phyloP scores from a whole-genome alignment of 2,888 invertebrate genomes.

The Acrobasis suavella region DNA sequence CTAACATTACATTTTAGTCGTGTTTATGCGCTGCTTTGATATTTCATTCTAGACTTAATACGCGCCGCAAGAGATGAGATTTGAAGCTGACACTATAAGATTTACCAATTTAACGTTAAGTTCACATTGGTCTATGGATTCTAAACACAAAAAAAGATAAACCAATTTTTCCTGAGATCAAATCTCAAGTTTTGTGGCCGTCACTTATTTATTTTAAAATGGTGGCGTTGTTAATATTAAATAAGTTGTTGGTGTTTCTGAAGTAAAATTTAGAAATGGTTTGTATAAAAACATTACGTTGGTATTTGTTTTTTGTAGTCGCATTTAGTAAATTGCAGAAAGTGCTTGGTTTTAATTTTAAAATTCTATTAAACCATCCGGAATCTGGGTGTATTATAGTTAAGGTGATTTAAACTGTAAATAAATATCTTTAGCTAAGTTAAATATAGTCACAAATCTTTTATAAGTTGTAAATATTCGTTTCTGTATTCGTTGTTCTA shows the following conservation, averaged over 20 bases:
- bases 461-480: conserved; percentile 29
- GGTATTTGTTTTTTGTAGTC: conserved; percentile 24
- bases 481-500: conserved; percentile 15
- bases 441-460: conserved; percentile 22
- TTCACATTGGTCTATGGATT: too few relatives aligned
- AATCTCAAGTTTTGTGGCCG: too few relatives aligned
- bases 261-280: too few relatives aligned
- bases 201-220: too few relatives aligned
- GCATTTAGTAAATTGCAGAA: conserved; percentile 12
- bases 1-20: not conserved
- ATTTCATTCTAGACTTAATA: conserved; percentile 15
- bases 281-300: too few relatives aligned
- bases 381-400: conserved; percentile 11
- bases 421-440: conserved; percentile 13
- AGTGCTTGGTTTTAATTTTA: not conserved
- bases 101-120: too few relatives aligned
- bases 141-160: too few relatives aligned
- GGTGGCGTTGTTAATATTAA: too few relatives aligned
- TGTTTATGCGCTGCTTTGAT: conserved; percentile 8
- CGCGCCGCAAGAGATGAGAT: too few relatives aligned
- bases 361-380: not conserved
- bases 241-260: too few relatives aligned
- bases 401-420: conserved; percentile 9
- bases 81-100: too few relatives aligned
- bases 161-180: too few relatives aligned